Conservation (phyloP, 2,113 vertebrate species). For the Ceyx melanurus region DNA sequence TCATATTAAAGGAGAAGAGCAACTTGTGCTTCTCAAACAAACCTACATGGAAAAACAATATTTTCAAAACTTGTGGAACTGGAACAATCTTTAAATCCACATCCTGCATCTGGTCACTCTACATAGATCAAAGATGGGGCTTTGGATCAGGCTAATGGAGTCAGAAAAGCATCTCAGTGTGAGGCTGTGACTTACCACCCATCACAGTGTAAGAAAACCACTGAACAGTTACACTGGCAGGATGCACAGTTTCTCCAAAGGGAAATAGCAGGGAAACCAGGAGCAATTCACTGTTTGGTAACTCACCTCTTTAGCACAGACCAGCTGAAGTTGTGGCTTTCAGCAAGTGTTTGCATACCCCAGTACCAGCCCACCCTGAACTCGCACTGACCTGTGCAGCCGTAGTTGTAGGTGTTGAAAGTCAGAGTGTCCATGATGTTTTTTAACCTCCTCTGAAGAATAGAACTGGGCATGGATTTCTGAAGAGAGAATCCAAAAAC, state of each 20-base stretch:
- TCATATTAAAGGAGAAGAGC: slow-evolving; percentile 93
- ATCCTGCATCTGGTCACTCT: neutral
- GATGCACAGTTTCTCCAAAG: neutral
- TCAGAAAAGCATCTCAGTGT: neutral
- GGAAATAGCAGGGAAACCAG: neutral
- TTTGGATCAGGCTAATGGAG: neutral
- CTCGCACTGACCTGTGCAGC: slow-evolving; percentile 85
- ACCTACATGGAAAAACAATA: slow-evolving; percentile 71
- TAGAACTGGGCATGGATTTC: slow-evolving; percentile 83
- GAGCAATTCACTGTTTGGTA: neutral
- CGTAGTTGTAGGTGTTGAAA: slow-evolving; percentile 91
- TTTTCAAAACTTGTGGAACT: neutral
- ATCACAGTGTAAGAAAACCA: neutral
- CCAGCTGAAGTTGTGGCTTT: neutral
- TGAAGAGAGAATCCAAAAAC: slow-evolving; percentile 88
- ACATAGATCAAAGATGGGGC: neutral
- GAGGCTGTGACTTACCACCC: neutral
- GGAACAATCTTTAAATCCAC: neutral
- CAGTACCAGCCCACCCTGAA: neutral
- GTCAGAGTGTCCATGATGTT: slow-evolving; percentile 91
- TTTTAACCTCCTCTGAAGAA: slow-evolving; percentile 80
- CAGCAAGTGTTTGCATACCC: neutral
- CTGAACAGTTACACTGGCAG: neutral
- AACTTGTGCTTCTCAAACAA: slow-evolving; percentile 95
- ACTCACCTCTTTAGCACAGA: neutral